Percentiles rank a stretch among this genome's conserved stretches.
phyloP scores from a whole-genome alignment of 1,140 invertebrate species.

The Melanaphis sacchari region DNA sequence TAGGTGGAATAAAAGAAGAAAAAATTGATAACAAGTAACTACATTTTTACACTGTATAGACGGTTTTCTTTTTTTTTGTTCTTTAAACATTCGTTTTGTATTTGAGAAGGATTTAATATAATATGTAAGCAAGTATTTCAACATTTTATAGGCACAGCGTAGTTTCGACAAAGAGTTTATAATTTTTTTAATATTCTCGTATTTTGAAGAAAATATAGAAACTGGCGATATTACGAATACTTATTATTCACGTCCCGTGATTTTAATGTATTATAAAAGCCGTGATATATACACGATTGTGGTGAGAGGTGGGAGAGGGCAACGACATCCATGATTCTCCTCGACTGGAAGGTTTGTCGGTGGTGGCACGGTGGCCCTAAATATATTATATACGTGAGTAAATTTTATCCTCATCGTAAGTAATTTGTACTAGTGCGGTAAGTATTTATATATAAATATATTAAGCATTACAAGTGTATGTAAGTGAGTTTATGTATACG shows the following conservation, averaged over 20 bases:
- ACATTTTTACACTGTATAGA: neutral
- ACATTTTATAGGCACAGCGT: neutral
- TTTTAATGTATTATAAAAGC: neutral
- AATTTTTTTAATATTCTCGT: neutral
- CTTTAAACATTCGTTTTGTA: neutral
- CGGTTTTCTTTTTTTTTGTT: neutral
- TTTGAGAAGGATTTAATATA: neutral
- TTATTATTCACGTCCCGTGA: neutral
- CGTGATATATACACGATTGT: neutral
- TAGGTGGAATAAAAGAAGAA: neutral
- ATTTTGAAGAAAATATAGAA: neutral
- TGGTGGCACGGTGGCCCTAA: neutral
- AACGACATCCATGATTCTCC: neutral
- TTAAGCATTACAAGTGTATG: neutral
- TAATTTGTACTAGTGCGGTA: neutral
- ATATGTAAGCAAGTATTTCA: neutral
- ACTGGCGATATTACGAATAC: neutral
- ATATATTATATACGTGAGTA: neutral
- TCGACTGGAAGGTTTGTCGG: neutral
- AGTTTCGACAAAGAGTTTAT: neutral
- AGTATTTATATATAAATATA: conserved; percentile 13
- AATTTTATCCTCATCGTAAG: neutral
- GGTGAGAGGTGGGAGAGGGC: too few relatives aligned
- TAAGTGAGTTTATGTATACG: too few relatives aligned
- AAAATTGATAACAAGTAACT: neutral